These are phyloP conservation scores for Eonycteris spelaea DNA, from an alignment of 2,113 vertebrate genomes.

Conservation along the genomic window DNA sequence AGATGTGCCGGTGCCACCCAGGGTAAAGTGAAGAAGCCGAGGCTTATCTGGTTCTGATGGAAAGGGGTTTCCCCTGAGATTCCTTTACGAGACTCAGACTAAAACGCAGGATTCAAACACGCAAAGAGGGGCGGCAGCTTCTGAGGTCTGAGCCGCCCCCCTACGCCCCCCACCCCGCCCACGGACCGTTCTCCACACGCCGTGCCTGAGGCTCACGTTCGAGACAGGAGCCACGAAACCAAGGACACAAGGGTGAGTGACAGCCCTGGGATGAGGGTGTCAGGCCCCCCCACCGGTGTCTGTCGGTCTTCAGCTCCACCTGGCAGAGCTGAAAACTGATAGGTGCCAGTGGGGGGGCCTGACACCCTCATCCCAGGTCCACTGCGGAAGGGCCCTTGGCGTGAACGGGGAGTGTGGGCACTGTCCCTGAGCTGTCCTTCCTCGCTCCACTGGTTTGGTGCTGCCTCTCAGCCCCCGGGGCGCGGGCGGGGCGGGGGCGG, in stretches of 20 bases:
- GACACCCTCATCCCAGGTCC: accelerated
- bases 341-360: accelerated
- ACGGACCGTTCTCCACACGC: not conserved
- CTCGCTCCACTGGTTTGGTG: accelerated
- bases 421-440: accelerated
- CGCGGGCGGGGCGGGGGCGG: no score
- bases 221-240: not conserved
- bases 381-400: accelerated
- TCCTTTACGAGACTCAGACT: not conserved
- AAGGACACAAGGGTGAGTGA: not conserved
- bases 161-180: accelerated
- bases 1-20: not conserved
- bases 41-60: not conserved
- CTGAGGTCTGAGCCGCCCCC: not conserved
- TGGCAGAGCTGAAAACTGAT: accelerated
- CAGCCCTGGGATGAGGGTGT: no score
- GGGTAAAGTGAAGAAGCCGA: not conserved
- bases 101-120: not conserved
- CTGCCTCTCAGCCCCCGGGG: not conserved
- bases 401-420: no score
- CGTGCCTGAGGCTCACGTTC: not conserved
- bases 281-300: no score
- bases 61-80: not conserved
- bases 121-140: not conserved
- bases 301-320: no score